Conservation (phyloP, 1,140 invertebrate species). For the Geopemphigus sp. region DNA sequence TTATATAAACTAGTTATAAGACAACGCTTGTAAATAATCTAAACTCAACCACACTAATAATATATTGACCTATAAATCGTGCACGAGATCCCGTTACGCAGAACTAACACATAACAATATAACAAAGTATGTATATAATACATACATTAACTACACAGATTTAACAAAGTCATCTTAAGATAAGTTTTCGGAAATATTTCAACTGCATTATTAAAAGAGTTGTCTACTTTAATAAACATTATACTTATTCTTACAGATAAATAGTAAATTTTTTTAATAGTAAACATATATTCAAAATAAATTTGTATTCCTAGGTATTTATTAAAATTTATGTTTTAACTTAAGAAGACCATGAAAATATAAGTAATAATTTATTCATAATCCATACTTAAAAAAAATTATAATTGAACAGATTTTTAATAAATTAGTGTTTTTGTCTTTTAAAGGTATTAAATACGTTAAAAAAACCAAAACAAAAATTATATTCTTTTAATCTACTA, state of each 20-base stretch:
- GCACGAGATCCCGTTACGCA: neutral
- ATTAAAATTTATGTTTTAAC: no score
- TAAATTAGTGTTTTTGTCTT: no score
- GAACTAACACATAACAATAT: neutral
- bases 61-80: conserved; percentile 3
- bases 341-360: no score
- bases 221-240: no score
- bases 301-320: no score
- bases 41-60: neutral
- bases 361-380: no score
- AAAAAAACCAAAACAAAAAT: neutral
- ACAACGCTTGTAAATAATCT: neutral
- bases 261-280: no score
- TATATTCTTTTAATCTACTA: neutral
- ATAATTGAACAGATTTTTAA: no score
- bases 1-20: neutral
- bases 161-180: neutral
- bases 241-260: no score
- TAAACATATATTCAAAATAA: no score
- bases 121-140: neutral
- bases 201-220: neutral
- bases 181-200: neutral
- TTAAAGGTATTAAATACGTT: neutral
- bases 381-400: no score
- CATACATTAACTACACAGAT: neutral